Percentiles rank a stretch among this genome's conserved stretches.
These are phyloP conservation scores for Epicauta chinensis DNA, from an alignment of 1,140 invertebrate species.

Conservation along the genomic window DNA sequence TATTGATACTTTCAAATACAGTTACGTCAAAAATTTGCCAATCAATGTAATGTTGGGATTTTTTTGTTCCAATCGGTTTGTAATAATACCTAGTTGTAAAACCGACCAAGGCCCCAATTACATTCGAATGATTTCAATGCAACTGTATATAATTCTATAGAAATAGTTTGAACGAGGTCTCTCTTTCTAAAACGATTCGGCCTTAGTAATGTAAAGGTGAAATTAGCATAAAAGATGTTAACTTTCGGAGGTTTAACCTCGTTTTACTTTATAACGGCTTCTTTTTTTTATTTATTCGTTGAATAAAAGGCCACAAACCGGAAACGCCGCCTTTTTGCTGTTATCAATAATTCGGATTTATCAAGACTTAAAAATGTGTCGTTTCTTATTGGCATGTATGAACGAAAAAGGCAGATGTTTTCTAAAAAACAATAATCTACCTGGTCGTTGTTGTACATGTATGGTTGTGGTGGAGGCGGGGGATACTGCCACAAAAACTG, in stretches of 20 bases:
- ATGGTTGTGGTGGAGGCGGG: conserved; percentile 62
- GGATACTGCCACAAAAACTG: conserved; percentile 74
- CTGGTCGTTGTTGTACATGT: conserved; percentile 73
- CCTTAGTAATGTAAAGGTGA: conserved; percentile 5
- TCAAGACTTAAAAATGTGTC: conserved; percentile 1
- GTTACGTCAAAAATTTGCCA: too few species aligned
- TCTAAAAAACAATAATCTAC: conserved; percentile 49
- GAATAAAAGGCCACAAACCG: too few species aligned
- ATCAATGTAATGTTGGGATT: too few species aligned
- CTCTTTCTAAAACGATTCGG: not conserved
- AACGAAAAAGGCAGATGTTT: too few species aligned
- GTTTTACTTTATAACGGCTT: conserved; percentile 14
- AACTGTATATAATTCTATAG: too few species aligned
- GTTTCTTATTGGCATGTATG: too few species aligned
- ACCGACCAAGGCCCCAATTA: too few species aligned
- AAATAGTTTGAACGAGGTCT: not conserved
- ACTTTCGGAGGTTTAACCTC: conserved; percentile 16
- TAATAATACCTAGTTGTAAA: too few species aligned
- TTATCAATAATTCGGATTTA: conserved; percentile 2
- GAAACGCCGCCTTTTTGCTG: not conserved
- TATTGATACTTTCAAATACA: too few species aligned
- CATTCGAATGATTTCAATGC: too few species aligned
- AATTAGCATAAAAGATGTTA: conserved; percentile 12
- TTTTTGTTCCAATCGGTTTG: too few species aligned
- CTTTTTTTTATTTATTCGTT: not conserved